phyloP scores from a whole-genome alignment of 2,888 invertebrate species.

The Spodoptera littoralis region DNA sequence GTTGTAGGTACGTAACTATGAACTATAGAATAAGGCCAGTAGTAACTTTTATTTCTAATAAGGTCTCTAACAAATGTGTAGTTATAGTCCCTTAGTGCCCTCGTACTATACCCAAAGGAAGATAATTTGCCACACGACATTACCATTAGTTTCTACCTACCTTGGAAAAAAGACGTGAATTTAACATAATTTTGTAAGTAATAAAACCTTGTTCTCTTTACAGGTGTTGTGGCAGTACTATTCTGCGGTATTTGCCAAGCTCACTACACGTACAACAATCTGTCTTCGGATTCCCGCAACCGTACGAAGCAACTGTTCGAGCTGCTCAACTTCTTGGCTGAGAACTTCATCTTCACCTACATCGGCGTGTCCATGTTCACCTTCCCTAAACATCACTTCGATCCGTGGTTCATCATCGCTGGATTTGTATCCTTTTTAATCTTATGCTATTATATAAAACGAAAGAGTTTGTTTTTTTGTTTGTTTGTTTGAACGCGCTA shows the following conservation, averaged over 20 bases:
- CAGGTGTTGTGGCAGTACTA: slow-evolving; percentile 98
- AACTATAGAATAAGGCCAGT: too few species aligned
- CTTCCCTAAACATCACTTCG: slow-evolving; percentile 98
- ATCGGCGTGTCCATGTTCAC: slow-evolving; percentile 99
- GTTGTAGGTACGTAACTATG: too few species aligned
- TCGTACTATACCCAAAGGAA: too few species aligned
- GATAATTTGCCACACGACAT: too few species aligned
- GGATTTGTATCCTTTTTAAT: slow-evolving; percentile 97
- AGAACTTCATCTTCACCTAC: slow-evolving; percentile 99
- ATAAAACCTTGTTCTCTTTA: background rate
- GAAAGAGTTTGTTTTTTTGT: too few species aligned
- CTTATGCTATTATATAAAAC: too few species aligned
- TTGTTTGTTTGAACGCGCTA: too few species aligned
- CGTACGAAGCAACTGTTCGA: slow-evolving; percentile 98
- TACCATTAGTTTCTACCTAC: too few species aligned
- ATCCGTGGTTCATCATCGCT: slow-evolving; percentile 96
- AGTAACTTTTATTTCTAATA: too few species aligned
- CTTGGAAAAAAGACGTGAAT: too few species aligned
- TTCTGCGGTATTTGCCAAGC: slow-evolving; percentile 99
- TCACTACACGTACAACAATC: slow-evolving; percentile 99
- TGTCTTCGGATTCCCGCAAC: slow-evolving; percentile 95
- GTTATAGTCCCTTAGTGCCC: too few species aligned
- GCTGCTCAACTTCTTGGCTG: slow-evolving; percentile 97
- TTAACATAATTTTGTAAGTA: background rate
- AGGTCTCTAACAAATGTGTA: too few species aligned